phyloP scores from a whole-genome alignment of 1,140 invertebrate species.

The Drosophila ficusphila region DNA sequence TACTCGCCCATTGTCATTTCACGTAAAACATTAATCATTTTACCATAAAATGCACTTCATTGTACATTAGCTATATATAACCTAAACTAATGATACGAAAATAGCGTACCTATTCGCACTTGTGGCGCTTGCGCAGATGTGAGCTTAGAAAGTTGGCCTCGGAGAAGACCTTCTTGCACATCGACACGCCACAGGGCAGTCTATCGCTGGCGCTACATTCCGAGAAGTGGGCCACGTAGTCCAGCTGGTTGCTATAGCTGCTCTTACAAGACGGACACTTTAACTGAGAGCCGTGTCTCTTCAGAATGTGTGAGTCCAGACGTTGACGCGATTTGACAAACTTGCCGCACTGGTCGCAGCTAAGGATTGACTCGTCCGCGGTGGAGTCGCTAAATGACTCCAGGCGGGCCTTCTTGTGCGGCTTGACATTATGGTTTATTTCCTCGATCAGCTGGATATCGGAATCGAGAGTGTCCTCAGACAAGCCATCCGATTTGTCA shows the following conservation, averaged over 20 bases:
- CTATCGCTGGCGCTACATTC: neutral
- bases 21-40: no score
- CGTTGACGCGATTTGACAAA: constrained; percentile 25
- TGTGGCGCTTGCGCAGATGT: constrained; percentile 49
- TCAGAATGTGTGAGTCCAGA: constrained; percentile 47
- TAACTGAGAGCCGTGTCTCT: constrained; percentile 35
- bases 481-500: neutral
- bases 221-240: constrained; percentile 47
- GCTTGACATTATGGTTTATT: constrained; percentile 45
- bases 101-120: constrained; percentile 8
- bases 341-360: constrained; percentile 54
- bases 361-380: constrained; percentile 11
- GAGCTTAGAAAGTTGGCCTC: constrained; percentile 17
- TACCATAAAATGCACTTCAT: neutral
- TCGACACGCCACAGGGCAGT: constrained; percentile 34
- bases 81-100: constrained; percentile 1
- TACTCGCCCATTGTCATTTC: no score
- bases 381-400: constrained; percentile 17
- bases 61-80: neutral
- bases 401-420: constrained; percentile 46
- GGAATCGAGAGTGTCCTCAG: neutral
- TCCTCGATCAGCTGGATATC: constrained; percentile 28
- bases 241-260: neutral
- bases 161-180: constrained; percentile 41
- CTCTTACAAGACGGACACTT: constrained; percentile 22